phyloP scores from a whole-genome alignment of 1,140 invertebrate genomes.

The Papilio dardanus region DNA sequence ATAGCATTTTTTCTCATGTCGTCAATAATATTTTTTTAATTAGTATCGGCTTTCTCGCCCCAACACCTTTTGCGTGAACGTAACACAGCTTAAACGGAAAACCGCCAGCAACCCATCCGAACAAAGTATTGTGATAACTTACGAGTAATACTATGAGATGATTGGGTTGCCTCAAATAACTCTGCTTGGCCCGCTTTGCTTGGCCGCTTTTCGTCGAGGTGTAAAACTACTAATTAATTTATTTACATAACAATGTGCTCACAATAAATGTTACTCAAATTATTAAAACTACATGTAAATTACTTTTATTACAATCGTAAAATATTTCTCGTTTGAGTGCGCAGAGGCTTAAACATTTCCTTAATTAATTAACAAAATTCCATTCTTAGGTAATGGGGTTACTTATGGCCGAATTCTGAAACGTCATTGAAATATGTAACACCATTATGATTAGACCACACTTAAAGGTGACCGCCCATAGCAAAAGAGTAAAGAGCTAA shows the following conservation, averaged over 20 bases:
- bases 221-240: background rate
- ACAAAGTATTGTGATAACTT: background rate
- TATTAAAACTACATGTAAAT: constrained; percentile 15
- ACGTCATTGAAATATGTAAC: too few relatives aligned
- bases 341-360: background rate
- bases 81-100: background rate
- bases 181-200: background rate
- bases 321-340: background rate
- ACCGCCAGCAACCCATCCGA: too few relatives aligned
- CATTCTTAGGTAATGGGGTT: too few relatives aligned
- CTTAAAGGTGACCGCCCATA: too few relatives aligned
- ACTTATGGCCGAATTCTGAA: too few relatives aligned
- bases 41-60: background rate
- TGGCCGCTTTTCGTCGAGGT: background rate
- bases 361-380: background rate
- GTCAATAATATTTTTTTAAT: background rate
- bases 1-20: background rate
- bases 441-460: too few relatives aligned
- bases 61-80: background rate
- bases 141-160: too few relatives aligned
- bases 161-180: background rate
- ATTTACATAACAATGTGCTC: background rate
- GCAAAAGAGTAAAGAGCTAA: too few relatives aligned
- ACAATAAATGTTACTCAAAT: background rate
- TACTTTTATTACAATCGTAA: constrained; percentile 6